phyloP scores from a whole-genome alignment of 1,140 invertebrate genomes.

The Neodiprion virginianus region DNA sequence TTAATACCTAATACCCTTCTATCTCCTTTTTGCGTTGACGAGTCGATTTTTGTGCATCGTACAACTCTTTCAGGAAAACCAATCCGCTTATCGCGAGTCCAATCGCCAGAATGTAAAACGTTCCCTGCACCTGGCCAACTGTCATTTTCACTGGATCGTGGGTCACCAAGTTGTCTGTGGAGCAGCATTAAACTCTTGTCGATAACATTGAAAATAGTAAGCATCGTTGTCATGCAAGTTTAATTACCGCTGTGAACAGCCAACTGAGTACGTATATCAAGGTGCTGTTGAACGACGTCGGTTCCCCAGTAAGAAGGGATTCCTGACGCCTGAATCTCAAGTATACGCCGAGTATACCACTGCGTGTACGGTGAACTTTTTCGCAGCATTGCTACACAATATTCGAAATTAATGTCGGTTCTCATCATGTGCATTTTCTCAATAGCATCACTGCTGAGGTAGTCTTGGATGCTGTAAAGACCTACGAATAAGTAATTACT shows the following conservation, averaged over 20 bases:
- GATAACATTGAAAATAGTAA: not conserved
- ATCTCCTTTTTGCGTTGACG: not conserved
- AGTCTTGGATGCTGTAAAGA: slow-evolving; percentile 65
- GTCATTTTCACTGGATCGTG: slow-evolving; percentile 11
- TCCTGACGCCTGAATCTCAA: slow-evolving; percentile 43
- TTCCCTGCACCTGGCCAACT: slow-evolving; percentile 13
- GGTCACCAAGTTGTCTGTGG: not conserved
- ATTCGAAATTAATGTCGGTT: slow-evolving; percentile 66
- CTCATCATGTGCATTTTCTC: slow-evolving; percentile 61
- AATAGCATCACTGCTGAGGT: slow-evolving; percentile 62
- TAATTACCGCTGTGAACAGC: not conserved
- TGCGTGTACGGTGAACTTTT: slow-evolving; percentile 61
- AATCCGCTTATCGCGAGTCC: not conserved
- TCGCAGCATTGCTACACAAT: slow-evolving; percentile 63
- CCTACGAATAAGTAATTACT: slow-evolving; percentile 42
- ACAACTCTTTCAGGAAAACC: slow-evolving; percentile 11
- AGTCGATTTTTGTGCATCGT: not conserved
- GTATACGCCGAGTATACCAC: slow-evolving; percentile 35
- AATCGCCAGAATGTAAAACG: slow-evolving; percentile 4
- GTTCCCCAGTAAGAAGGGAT: slow-evolving; percentile 46
- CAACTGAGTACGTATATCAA: slow-evolving; percentile 11
- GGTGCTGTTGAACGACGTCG: slow-evolving; percentile 27
- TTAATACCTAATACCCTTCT: too few relatives aligned
- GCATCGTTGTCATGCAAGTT: not conserved
- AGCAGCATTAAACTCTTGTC: not conserved